These are phyloP conservation scores for Goniozus legneri DNA, from an alignment of 1,140 invertebrate species.

Conservation along the genomic window DNA sequence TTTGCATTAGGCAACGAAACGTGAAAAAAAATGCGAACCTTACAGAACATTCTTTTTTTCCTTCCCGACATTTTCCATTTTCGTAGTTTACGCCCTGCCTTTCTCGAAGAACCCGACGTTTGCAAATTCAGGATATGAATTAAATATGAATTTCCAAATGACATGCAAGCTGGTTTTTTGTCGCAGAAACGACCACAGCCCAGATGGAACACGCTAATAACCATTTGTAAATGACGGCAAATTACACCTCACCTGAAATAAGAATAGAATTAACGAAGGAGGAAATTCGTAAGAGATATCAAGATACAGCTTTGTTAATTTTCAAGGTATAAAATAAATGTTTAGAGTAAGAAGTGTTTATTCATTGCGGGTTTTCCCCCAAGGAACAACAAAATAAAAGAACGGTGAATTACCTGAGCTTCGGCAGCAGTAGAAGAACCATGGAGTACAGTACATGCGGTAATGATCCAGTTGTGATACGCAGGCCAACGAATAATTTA, in stretches of 20 bases:
- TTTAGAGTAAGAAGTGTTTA: neutral
- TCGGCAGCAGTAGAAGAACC: constrained; percentile 45
- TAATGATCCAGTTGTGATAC: constrained; percentile 48
- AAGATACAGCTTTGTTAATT: constrained; percentile 43
- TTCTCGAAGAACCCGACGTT: too few relatives aligned
- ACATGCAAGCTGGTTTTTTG: too few relatives aligned
- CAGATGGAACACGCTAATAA: too few relatives aligned
- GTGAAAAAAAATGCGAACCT: too few relatives aligned
- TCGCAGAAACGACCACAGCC: too few relatives aligned
- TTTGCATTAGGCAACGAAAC: too few relatives aligned
- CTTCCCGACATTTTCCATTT: too few relatives aligned
- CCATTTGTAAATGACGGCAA: constrained; percentile 40
- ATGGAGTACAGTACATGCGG: constrained; percentile 50
- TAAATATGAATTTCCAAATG: too few relatives aligned
- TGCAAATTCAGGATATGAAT: too few relatives aligned
- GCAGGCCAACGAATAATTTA: constrained; percentile 26
- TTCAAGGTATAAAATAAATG: constrained; percentile 33
- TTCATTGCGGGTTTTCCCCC: neutral
- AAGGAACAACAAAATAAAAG: constrained; percentile 39
- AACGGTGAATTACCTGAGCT: constrained; percentile 38
- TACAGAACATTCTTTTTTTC: too few relatives aligned
- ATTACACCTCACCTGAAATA: constrained; percentile 35
- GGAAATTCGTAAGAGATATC: constrained; percentile 41
- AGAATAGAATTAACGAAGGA: constrained; percentile 26
- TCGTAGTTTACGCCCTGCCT: too few relatives aligned